phyloP scores from a whole-genome alignment of 2,113 vertebrate genomes.

The Eulemur macaco region DNA sequence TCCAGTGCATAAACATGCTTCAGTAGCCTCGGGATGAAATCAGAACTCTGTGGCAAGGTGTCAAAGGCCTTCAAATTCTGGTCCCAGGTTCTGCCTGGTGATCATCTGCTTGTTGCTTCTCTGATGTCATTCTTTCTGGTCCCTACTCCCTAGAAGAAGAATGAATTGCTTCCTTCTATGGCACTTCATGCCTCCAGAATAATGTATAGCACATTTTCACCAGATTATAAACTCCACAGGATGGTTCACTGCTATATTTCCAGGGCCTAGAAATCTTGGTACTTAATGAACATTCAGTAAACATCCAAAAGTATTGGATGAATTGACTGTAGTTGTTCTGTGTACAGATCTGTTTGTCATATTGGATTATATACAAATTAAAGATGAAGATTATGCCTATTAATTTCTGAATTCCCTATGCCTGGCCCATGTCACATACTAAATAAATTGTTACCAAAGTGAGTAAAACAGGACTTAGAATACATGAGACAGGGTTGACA shows the following conservation, averaged over 20 bases:
- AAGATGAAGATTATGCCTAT: background rate
- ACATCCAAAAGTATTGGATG: background rate
- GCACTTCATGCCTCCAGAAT: background rate
- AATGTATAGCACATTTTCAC: background rate
- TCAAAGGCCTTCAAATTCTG: background rate
- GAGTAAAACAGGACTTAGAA: background rate
- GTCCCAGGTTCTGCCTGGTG: background rate
- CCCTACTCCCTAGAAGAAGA: background rate
- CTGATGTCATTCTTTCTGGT: background rate
- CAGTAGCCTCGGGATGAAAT: background rate
- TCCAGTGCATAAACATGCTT: background rate
- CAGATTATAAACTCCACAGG: background rate
- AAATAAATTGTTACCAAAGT: background rate
- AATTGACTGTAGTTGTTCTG: background rate
- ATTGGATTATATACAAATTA: background rate
- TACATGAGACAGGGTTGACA: background rate
- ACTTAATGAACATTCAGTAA: background rate
- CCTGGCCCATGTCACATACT: background rate
- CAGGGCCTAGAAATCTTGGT: background rate
- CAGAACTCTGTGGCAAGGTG: background rate
- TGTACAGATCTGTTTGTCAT: background rate
- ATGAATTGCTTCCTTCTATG: background rate
- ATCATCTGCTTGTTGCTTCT: background rate
- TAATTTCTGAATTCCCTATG: background rate
- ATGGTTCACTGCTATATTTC: background rate